A percentile compares a stretch with the other conserved stretches of the same genome.
Evolutionary conservation across 2,888 invertebrate species (phyloP).

Genomic region (Polydrusus cervinus): DNA sequence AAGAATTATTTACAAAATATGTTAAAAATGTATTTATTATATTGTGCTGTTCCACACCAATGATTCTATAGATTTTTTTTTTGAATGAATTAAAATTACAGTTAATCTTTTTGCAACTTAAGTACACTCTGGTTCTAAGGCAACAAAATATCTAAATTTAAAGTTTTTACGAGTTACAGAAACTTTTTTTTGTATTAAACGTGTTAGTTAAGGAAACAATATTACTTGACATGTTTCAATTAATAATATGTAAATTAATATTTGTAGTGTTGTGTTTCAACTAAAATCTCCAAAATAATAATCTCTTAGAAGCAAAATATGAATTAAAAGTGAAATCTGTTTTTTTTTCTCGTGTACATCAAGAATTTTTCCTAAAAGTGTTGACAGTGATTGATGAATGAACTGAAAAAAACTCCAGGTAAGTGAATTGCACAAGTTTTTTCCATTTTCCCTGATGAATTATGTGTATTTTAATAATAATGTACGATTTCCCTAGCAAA

Average conservation of each 20-base stretch:
- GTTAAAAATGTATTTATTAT: too few relatives aligned
- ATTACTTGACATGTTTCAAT: background rate
- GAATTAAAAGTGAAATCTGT: slow-evolving; percentile 13
- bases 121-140: too few relatives aligned
- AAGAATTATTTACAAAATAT: too few relatives aligned
- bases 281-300: background rate
- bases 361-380: slow-evolving; percentile 27
- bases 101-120: too few relatives aligned
- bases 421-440: slow-evolving; percentile 31
- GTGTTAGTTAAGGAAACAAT: too few relatives aligned
- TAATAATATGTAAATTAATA: background rate
- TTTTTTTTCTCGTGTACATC: slow-evolving; percentile 3
- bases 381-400: slow-evolving; percentile 40
- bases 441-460: slow-evolving; percentile 29
- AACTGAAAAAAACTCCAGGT: slow-evolving; percentile 32
- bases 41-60: too few relatives aligned
- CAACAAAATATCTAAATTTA: too few relatives aligned
- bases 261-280: background rate
- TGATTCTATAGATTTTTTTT: too few relatives aligned
- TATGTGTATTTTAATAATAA: slow-evolving; percentile 26
- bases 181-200: too few relatives aligned
- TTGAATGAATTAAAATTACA: too few relatives aligned
- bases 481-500: slow-evolving; percentile 10
- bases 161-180: too few relatives aligned
- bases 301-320: slow-evolving; percentile 1